A percentile compares a stretch with the other conserved stretches of the same genome.
phyloP scores from a whole-genome alignment of 1,140 invertebrate genomes.

The Euwallacea fornicatus region DNA sequence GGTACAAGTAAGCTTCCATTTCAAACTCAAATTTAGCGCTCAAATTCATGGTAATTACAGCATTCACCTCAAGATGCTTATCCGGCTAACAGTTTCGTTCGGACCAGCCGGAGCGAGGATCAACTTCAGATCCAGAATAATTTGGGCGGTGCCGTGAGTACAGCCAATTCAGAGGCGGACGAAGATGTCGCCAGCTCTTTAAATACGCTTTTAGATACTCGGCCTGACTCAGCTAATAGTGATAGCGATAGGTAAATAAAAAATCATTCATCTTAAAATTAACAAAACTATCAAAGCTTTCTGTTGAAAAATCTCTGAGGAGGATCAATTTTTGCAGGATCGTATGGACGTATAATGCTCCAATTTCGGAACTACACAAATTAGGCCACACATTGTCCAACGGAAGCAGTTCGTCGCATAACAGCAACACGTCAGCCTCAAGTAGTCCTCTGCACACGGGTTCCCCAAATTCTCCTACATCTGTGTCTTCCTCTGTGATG shows the following conservation, averaged over 20 bases:
- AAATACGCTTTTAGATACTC: conserved; percentile 84
- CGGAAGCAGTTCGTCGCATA: conserved; percentile 62
- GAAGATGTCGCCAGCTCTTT: conserved; percentile 90
- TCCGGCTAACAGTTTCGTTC: conserved; percentile 33
- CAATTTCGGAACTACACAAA: conserved; percentile 57
- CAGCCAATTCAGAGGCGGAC: conserved; percentile 87
- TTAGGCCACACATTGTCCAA: conserved; percentile 58
- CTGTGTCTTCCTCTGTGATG: conserved; percentile 83
- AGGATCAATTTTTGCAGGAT: conserved; percentile 58
- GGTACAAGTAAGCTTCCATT: conserved; percentile 15
- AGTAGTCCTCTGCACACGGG: conserved; percentile 60
- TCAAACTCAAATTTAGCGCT: background rate
- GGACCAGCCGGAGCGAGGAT: conserved; percentile 59
- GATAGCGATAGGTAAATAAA: conserved; percentile 40
- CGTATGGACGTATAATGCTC: conserved; percentile 90
- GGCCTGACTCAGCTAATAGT: conserved; percentile 59
- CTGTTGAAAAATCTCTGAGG: background rate
- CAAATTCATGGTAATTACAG: conserved; percentile 10
- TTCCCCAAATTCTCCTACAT: conserved; percentile 80
- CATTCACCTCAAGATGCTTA: conserved; percentile 41
- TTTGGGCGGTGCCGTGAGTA: conserved; percentile 63
- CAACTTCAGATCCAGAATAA: conserved; percentile 78
- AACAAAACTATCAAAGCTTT: background rate
- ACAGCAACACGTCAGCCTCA: conserved; percentile 67
- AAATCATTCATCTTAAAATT: background rate